Evolutionary conservation across 2,888 invertebrate genomes (phyloP), one percentile per base, ranked within the genome.

Genomic region (Pseudoips prasinana): DNA sequence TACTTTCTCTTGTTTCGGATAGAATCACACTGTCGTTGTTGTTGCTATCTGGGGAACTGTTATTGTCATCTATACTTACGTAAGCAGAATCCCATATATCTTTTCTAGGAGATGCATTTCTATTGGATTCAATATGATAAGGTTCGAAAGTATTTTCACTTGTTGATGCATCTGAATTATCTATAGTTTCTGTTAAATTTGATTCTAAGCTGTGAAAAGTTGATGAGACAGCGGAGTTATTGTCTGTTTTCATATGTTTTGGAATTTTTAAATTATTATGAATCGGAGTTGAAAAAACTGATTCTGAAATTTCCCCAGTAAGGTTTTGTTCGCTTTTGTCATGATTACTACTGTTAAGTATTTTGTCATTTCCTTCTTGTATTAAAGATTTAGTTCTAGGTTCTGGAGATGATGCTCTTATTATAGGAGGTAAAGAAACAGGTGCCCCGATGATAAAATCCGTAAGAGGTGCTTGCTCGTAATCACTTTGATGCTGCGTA

Each of bases 1-100:
- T 83, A 60, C 54, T 58, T 14, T 3, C n/a, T 29, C 52, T 25
- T 42, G 63, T 33, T 20, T 80, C 80, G 44, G 60, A 46, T 22
- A 70, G 50, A 26, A 48, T 36, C 38, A 56, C 58, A 52, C 64
- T 75, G 45, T 78, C 78, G 49, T 80, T 85, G 51, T 78, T 77
- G 46, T 83, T 86, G 40, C 49, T 81, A 53, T 88, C 89, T 22
- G 88, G 79, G 4, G 84, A 79, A 56, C 77, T 74, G 51, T 76
- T 85, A 46, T 65, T 80, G 38, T 90, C 90, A 48, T 90, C 90
- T 43, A 90, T 89, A 70, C 90, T 90, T 49, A 90, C 85, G 50
- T 90, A 90, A 7, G 90, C 90, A 5, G 90, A 90, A 64, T 90
- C 90, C 84, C 89, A 87, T 41, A 75, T 74, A 44, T 90, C 89